phyloP scores from a whole-genome alignment of 2,797 vertebrate species.

The Smutsia temminckii region DNA sequence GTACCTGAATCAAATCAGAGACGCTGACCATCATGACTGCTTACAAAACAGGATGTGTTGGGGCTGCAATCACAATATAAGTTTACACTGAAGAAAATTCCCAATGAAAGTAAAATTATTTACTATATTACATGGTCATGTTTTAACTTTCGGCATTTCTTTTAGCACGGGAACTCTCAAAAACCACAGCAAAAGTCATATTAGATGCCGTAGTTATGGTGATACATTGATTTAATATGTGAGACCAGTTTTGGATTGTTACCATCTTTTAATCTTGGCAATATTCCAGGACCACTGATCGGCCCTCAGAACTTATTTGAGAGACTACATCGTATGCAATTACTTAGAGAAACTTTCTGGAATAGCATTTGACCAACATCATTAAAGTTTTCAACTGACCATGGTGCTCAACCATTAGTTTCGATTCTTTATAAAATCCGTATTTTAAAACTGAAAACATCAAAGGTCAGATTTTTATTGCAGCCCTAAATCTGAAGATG shows the following conservation, averaged over 20 bases:
- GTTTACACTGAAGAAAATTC: constrained; percentile 46
- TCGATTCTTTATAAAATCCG: not conserved
- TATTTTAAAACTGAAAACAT: not conserved
- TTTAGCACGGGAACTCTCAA: not conserved
- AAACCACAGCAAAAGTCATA: constrained; percentile 44
- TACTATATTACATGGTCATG: not conserved
- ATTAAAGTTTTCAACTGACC: not conserved
- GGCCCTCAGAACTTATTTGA: constrained; percentile 51
- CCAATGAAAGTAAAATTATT: constrained; percentile 40
- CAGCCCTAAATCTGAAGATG: not conserved
- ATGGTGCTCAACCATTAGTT: not conserved
- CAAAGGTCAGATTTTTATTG: not conserved
- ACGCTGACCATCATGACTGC: constrained; percentile 12
- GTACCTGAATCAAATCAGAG: constrained; percentile 14
- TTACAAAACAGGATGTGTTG: constrained; percentile 41
- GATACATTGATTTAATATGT: constrained; percentile 66
- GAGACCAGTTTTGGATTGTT: constrained; percentile 54
- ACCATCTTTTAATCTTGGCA: constrained; percentile 56
- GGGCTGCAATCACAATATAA: not conserved
- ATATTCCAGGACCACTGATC: constrained; percentile 31
- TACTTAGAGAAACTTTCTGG: constrained; percentile 16
- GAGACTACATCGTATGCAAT: not conserved
- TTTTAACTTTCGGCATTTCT: constrained; percentile 50
- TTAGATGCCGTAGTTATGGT: constrained; percentile 25
- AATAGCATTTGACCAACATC: not conserved